Percentiles rank a stretch among this genome's conserved stretches.
Conservation (phyloP, 2,888 invertebrate genomes). For the Ypsolopha scabrella region DNA sequence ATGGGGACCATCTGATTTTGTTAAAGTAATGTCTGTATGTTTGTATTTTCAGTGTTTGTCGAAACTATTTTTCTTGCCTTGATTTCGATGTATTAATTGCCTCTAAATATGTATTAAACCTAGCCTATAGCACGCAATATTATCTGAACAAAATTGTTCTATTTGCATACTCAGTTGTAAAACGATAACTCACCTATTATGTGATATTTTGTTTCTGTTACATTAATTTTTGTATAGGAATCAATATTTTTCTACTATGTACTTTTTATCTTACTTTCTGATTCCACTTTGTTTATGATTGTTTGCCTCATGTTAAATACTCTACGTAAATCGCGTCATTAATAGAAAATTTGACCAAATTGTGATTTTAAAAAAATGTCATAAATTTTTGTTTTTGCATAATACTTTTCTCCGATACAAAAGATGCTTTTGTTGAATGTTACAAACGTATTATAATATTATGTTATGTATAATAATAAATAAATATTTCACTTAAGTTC, state of each 20-base stretch:
- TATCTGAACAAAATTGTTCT: not conserved
- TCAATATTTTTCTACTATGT: not conserved
- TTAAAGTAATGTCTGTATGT: not conserved
- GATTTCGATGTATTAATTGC: constrained; percentile 1
- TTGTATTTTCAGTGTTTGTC: constrained; percentile 2
- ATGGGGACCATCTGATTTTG: constrained; percentile 30
- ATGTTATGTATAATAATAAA: not conserved
- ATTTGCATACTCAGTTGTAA: not conserved
- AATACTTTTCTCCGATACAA: no score
- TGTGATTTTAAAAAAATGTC: no score
- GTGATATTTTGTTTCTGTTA: constrained; percentile 2
- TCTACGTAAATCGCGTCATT: no score
- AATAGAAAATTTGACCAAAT: no score
- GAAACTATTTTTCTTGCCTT: constrained; percentile 3
- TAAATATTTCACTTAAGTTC: not conserved
- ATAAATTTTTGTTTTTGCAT: no score
- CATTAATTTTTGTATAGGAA: not conserved
- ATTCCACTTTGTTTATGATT: not conserved
- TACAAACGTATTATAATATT: not conserved
- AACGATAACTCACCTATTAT: not conserved
- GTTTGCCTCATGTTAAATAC: no score
- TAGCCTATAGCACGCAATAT: no score
- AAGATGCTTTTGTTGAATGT: not conserved
- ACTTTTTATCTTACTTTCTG: not conserved
- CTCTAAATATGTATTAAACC: not conserved